Conservation (phyloP, 2,888 invertebrate species). For the Sphaerophoria taeniata region DNA sequence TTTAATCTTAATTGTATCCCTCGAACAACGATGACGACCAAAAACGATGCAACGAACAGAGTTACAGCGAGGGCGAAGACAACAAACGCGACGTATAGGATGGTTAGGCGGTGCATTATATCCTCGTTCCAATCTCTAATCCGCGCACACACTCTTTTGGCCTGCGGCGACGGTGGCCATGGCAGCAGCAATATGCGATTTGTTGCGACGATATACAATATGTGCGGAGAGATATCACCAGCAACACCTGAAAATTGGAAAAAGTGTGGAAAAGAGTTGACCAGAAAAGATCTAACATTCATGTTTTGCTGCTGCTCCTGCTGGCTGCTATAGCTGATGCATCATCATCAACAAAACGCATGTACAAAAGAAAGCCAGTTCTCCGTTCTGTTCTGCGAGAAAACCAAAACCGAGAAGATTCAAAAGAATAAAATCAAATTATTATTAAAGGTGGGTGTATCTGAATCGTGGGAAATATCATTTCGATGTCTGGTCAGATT, state of each 20-base stretch:
- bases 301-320: constrained; percentile 36
- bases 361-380: constrained; percentile 69
- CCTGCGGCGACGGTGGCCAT: constrained; percentile 42
- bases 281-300: constrained; percentile 54
- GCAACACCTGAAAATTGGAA: constrained; percentile 43
- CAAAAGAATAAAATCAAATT: constrained; percentile 66
- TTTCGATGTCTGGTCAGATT: constrained; percentile 52
- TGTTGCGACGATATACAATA: constrained; percentile 62
- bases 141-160: constrained; percentile 44
- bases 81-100: constrained; percentile 21
- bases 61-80: no score
- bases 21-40: constrained; percentile 23
- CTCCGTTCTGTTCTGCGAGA: not conserved
- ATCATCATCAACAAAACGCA: constrained; percentile 67
- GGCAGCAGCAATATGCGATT: constrained; percentile 46
- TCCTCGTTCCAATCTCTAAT: constrained; percentile 60
- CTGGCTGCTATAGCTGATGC: constrained; percentile 39
- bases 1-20: constrained; percentile 75
- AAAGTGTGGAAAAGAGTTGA: constrained; percentile 49
- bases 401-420: constrained; percentile 21
- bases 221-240: constrained; percentile 60
- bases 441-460: constrained; percentile 76
- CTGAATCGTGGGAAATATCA: constrained; percentile 76
- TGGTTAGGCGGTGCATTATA: not conserved
- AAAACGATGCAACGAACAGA: no score